A percentile compares a stretch with the other conserved stretches of the same genome.
Conservation (phyloP, 2,888 invertebrate species). For the Beris chalybata region DNA sequence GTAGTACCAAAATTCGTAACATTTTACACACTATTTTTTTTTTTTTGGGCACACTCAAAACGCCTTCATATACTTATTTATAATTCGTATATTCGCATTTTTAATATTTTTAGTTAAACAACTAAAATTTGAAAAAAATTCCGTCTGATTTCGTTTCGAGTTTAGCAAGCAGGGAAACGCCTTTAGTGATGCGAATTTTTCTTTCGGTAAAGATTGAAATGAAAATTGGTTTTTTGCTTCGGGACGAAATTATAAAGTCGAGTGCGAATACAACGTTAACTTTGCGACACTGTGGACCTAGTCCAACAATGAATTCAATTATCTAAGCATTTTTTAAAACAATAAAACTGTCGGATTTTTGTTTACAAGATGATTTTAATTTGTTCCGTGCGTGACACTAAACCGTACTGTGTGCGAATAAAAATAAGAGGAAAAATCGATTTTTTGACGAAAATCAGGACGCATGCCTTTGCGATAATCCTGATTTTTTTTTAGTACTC, state of each 20-base stretch:
- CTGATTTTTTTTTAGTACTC: too few species aligned
- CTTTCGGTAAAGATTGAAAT: slow-evolving; percentile 5
- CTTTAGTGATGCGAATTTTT: slow-evolving; percentile 10
- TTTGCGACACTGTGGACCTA: background rate
- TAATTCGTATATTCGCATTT: slow-evolving; percentile 22
- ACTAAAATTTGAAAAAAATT: slow-evolving; percentile 10
- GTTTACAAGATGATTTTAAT: slow-evolving; percentile 21
- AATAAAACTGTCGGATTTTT: slow-evolving; percentile 21
- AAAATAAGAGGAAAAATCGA: slow-evolving; percentile 32
- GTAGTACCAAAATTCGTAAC: slow-evolving; percentile 21
- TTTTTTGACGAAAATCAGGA: slow-evolving; percentile 7
- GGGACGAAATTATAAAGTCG: slow-evolving; percentile 12
- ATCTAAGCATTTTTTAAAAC: slow-evolving; percentile 25
- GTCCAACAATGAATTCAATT: slow-evolving; percentile 8
- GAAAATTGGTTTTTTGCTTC: background rate
- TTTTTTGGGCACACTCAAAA: slow-evolving; percentile 13
- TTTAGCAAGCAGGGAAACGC: slow-evolving; percentile 28
- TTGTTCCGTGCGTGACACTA: slow-evolving; percentile 26
- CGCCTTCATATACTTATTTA: slow-evolving; percentile 6
- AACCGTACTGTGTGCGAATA: slow-evolving; percentile 22
- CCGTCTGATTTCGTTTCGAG: background rate
- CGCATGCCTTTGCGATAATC: slow-evolving; percentile 4
- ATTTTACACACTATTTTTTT: slow-evolving; percentile 19
- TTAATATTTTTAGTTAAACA: slow-evolving; percentile 18
- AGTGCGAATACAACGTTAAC: background rate